Evolutionary conservation across 2,797 vertebrate genomes (phyloP), one percentile per base, ranked within the genome.

Genomic region (Neopelma chrysocephalum): DNA sequence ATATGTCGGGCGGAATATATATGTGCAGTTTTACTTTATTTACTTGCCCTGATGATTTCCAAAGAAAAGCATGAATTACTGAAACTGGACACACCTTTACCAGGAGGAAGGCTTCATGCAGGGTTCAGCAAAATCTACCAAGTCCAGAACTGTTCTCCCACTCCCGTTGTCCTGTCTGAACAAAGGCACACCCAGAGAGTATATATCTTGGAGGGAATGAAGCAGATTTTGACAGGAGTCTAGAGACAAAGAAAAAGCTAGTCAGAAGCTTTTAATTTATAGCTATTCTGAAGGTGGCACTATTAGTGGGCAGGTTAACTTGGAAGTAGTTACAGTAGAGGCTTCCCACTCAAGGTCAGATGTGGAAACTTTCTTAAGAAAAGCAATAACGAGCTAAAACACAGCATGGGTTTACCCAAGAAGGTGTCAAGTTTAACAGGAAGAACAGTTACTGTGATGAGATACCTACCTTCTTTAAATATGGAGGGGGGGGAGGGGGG

Each of bases 71-170:
- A 25, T 21, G 21, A 87, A 73, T 90, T 93, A 80, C 79, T 86
- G 57, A 82, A 95, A 91, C 12, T 85, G 68, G 76, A 84, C 86
- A 89, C 89, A 84, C 56, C 83, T 76, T 82, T 69, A 68, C 23
- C 66, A 84, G 54, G 14, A 81, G 15, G 18, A 86, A 86, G 53
- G 40, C 64, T 91, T 82, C 61, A 71, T 76, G 60, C 60, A 89
- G 36, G 26, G n/a, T 48, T 86, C 77, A 84, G 34, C 66, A 95
- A 60, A 77, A 90, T 45, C 51, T 76, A 82, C 45, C 64, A 90
- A 82, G 81, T 87, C 90, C 62, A 80, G 86, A 93, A 92, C 32
- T 80, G 78, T 70, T 54, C 47, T 93, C 72, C 61, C 25, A 15
- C n/a, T 87, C 42, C 23, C 9, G 1, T 16, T 82, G 62, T 21